phyloP scores from a whole-genome alignment of 1,140 invertebrate species.

The Megalonaias nervosa region DNA sequence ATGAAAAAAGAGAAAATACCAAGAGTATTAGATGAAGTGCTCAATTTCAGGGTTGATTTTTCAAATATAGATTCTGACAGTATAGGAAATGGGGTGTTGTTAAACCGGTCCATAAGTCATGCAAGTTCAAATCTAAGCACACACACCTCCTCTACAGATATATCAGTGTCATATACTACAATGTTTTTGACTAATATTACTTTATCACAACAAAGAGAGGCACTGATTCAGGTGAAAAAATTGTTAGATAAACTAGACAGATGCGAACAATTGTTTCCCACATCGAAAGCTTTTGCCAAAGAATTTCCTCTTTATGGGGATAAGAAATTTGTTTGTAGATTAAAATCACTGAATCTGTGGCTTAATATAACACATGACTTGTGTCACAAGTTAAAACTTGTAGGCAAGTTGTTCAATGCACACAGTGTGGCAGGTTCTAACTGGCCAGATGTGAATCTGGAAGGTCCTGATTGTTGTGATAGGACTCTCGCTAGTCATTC shows the following conservation, averaged over 20 bases:
- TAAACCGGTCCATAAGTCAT: conserved; percentile 7
- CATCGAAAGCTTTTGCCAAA: conserved; percentile 82
- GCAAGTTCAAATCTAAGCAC: conserved; percentile 19
- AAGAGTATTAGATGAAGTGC: conserved; percentile 81
- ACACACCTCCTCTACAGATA: conserved; percentile 27
- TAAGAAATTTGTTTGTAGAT: conserved; percentile 78
- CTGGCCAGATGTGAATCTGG: conserved; percentile 65
- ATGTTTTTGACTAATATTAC: conserved; percentile 44
- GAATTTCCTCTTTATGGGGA: conserved; percentile 83
- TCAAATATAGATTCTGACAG: conserved; percentile 5
- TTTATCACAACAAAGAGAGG: conserved; percentile 69
- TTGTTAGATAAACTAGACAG: conserved; percentile 82
- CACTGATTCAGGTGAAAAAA: conserved; percentile 81
- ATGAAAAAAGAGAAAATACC: conserved; percentile 81
- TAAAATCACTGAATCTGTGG: conserved; percentile 90
- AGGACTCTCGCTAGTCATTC: conserved; percentile 7
- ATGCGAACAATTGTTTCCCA: conserved; percentile 87
- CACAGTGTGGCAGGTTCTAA: conserved; percentile 64
- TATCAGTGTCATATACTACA: conserved; percentile 48
- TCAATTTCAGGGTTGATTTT: conserved; percentile 77
- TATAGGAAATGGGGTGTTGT: conserved; percentile 12
- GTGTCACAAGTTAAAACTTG: conserved; percentile 83
- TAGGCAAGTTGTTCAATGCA: conserved; percentile 82
- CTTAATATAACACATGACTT: conserved; percentile 90
- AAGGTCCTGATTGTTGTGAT: conserved; percentile 20